Evolutionary conservation across 2,888 invertebrate genomes (phyloP).

Genomic region (Leucophenga montana): DNA sequence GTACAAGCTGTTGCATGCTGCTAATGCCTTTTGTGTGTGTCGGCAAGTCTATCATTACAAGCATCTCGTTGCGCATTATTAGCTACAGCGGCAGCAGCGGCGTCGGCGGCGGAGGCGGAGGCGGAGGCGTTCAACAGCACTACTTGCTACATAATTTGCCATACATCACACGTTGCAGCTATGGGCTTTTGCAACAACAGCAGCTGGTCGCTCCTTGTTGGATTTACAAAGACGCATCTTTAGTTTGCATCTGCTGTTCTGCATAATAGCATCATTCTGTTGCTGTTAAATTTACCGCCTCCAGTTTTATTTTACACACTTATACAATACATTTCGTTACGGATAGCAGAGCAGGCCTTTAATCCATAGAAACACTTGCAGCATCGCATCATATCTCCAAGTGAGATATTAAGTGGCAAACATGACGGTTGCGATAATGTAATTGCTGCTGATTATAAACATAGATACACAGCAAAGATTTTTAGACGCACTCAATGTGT

Average conservation of each 20-base stretch:
- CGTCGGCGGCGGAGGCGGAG: not conserved
- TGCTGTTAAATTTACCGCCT: constrained; percentile 16
- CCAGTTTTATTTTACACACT: not conserved
- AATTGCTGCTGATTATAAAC: constrained; percentile 51
- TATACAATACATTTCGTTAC: not conserved
- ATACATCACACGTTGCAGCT: constrained; percentile 18
- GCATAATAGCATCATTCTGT: not conserved
- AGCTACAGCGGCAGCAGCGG: constrained; percentile 10
- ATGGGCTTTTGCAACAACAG: not conserved
- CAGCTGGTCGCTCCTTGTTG: not conserved
- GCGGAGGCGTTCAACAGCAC: not conserved
- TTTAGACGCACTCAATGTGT: not conserved
- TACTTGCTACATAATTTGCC: constrained; percentile 17
- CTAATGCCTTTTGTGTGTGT: constrained; percentile 19
- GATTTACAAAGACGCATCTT: not conserved
- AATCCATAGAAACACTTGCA: not conserved
- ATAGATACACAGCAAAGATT: constrained; percentile 12
- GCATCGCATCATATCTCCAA: constrained; percentile 27
- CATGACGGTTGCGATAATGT: constrained; percentile 48
- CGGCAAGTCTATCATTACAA: constrained; percentile 24
- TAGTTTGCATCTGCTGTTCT: constrained; percentile 26
- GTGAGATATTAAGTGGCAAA: constrained; percentile 53
- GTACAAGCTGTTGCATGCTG: constrained; percentile 31
- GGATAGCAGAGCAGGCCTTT: not conserved
- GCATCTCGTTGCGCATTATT: not conserved